Evolutionary conservation across 2,797 vertebrate genomes (phyloP).

Genomic region (Pristis pectinata): DNA sequence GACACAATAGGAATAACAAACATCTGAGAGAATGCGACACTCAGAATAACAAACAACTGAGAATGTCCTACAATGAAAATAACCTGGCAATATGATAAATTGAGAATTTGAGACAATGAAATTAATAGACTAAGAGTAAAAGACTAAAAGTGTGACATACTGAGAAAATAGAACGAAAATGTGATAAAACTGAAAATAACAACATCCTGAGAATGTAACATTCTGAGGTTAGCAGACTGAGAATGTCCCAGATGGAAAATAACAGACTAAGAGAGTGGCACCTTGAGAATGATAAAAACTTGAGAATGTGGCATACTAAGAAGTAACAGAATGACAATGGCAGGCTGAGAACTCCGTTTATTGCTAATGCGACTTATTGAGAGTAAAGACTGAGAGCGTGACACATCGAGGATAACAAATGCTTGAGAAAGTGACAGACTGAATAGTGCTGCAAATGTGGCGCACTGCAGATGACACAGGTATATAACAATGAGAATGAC

Average conservation of each 20-base stretch:
- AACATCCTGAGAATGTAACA: not conserved
- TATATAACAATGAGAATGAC: too few species aligned
- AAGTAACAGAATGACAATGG: not conserved
- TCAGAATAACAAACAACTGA: not conserved
- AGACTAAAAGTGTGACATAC: not conserved
- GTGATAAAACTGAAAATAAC: not conserved
- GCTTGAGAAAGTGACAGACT: not conserved
- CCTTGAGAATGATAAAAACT: not conserved
- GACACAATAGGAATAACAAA: constrained; percentile 3
- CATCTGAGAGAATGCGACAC: not conserved
- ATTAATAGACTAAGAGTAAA: too few species aligned
- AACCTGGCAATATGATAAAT: not conserved
- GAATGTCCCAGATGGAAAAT: too few species aligned
- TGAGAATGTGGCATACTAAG: not conserved
- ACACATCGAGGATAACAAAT: not conserved
- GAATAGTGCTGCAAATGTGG: not conserved
- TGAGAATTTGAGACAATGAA: not conserved
- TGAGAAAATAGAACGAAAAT: not conserved
- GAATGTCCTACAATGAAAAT: not conserved
- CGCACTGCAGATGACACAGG: not conserved
- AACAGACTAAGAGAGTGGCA: too few species aligned
- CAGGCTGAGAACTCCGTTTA: too few species aligned
- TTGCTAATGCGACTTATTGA: too few species aligned
- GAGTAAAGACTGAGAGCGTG: not conserved
- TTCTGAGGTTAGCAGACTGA: too few species aligned